Percentiles rank a stretch among this genome's conserved stretches.
phyloP scores from a whole-genome alignment of 2,113 vertebrate genomes.

The Nibea albiflora region DNA sequence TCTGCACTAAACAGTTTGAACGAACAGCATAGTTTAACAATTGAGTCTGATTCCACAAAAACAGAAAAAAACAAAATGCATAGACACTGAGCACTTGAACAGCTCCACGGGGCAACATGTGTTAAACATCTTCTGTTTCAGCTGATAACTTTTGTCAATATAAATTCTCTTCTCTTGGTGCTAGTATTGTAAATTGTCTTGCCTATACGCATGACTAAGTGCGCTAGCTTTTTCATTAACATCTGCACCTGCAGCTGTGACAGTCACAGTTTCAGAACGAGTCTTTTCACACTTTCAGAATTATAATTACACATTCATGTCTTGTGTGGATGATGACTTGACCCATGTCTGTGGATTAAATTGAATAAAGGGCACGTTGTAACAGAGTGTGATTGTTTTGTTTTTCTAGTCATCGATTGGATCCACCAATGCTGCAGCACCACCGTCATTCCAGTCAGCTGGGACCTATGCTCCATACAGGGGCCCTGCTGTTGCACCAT shows the following conservation, averaged over 20 bases:
- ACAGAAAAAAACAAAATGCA: too few relatives aligned
- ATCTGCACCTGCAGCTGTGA: neutral
- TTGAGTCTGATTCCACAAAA: too few relatives aligned
- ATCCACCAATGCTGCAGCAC: conserved; percentile 81
- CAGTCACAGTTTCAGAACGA: neutral
- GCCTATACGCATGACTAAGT: neutral
- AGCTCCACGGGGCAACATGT: neutral
- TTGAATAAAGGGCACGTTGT: neutral
- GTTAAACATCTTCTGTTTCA: neutral
- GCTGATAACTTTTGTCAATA: neutral
- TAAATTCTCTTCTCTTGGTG: neutral
- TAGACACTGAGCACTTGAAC: too few relatives aligned
- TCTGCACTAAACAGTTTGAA: too few relatives aligned
- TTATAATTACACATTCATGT: neutral
- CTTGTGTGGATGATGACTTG: neutral
- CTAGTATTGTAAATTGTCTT: neutral
- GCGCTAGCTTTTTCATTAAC: neutral
- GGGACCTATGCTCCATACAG: conserved; percentile 92
- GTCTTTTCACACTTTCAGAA: neutral
- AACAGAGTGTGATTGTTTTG: neutral
- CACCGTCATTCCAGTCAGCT: conserved; percentile 90
- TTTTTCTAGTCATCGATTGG: conserved; percentile 91
- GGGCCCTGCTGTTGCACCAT: conserved; percentile 87
- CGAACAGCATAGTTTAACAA: too few relatives aligned
- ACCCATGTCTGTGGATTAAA: neutral